Evolutionary conservation across 1,140 invertebrate species (phyloP).

Genomic region (Pentalonia nigronervosa): DNA sequence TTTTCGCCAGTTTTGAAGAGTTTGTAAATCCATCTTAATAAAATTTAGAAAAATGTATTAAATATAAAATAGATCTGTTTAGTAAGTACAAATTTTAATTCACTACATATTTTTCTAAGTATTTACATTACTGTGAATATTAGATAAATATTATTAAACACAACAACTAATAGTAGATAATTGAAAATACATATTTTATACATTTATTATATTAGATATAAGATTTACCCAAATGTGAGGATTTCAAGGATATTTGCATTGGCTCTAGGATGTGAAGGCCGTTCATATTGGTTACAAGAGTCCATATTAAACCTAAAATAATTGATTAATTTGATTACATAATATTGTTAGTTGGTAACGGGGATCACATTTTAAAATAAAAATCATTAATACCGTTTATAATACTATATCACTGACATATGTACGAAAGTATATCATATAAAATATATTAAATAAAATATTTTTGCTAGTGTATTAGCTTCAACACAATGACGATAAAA

Average conservation of each 20-base stretch:
- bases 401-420: too few relatives aligned
- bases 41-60: constrained; percentile 19
- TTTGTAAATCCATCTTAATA: constrained; percentile 72
- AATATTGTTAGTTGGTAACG: too few relatives aligned
- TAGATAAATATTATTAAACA: neutral
- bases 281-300: neutral
- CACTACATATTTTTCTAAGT: neutral
- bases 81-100: neutral
- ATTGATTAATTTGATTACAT: too few relatives aligned
- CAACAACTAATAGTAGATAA: neutral
- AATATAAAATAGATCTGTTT: neutral
- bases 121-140: neutral
- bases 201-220: neutral
- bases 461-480: neutral
- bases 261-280: constrained; percentile 66
- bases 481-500: neutral
- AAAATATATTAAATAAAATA: neutral
- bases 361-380: too few relatives aligned
- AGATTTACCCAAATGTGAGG: constrained; percentile 68
- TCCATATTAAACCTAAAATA: constrained; percentile 23
- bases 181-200: neutral
- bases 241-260: constrained; percentile 68
- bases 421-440: neutral
- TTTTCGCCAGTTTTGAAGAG: constrained; percentile 74
- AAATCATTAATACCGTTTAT: too few relatives aligned